phyloP scores from a whole-genome alignment of 2,797 vertebrate genomes.

The Sebastes hubbsi region DNA sequence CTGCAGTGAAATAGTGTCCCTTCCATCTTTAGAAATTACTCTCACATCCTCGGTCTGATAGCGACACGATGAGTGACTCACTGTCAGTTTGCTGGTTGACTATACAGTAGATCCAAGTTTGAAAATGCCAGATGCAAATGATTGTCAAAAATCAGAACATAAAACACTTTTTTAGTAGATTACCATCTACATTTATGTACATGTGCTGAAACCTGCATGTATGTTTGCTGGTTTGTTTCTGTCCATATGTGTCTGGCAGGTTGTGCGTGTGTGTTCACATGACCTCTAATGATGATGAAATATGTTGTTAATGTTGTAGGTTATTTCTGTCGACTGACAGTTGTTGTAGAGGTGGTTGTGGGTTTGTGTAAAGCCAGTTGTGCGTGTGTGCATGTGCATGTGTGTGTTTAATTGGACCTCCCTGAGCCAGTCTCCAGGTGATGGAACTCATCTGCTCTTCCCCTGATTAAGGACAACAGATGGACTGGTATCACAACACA shows the following conservation, averaged over 20 bases:
- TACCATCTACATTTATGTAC: background rate
- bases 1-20: conserved; percentile 36
- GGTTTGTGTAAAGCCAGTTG: conserved; percentile 30
- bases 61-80: conserved; percentile 24
- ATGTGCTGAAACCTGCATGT: background rate
- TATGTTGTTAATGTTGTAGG: conserved; percentile 53
- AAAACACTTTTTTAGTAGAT: background rate
- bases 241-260: background rate
- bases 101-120: background rate
- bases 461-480: conserved; percentile 80
- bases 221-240: background rate
- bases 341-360: conserved; percentile 41
- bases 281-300: conserved; percentile 63
- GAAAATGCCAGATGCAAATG: conserved; percentile 10
- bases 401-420: conserved; percentile 80
- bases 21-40: conserved; percentile 49
- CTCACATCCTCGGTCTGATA: conserved; percentile 40
- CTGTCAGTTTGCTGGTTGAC: conserved; percentile 8
- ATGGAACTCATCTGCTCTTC: conserved; percentile 77
- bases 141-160: background rate
- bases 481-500: conserved; percentile 61
- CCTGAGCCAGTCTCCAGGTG: conserved; percentile 78
- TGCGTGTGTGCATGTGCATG: conserved; percentile 20
- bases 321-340: conserved; percentile 63
- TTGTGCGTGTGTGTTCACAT: conserved; percentile 24